Evolutionary conservation across 2,113 vertebrate species (phyloP).

Genomic region (Pimephales promelas): DNA sequence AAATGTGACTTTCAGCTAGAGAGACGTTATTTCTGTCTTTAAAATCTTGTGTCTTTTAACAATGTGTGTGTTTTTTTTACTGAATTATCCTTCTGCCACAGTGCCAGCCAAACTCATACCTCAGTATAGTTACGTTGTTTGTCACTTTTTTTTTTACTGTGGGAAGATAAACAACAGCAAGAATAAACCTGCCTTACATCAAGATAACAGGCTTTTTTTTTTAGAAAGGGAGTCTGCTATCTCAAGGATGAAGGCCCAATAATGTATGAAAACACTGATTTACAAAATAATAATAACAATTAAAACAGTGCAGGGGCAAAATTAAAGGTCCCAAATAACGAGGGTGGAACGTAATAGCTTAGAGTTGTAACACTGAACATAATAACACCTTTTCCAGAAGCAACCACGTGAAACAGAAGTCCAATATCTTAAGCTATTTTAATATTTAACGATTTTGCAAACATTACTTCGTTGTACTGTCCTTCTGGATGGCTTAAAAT

Average conservation of each 20-base stretch:
- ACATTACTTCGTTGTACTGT: not conserved
- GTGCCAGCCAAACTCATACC: slow-evolving; percentile 7
- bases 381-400: not conserved
- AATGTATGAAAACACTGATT: not conserved
- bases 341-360: not conserved
- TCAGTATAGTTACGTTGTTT: not conserved
- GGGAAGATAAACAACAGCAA: slow-evolving; percentile 36
- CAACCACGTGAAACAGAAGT: not conserved
- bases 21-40: not conserved
- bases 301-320: not conserved
- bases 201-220: not conserved
- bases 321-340: not conserved
- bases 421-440: not conserved
- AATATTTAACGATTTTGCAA: too few species aligned
- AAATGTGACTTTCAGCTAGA: not conserved
- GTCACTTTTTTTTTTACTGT: not conserved
- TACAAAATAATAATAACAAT: not conserved
- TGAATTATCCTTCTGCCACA: not conserved
- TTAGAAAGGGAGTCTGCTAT: not conserved
- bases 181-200: slow-evolving; percentile 7
- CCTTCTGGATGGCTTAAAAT: not conserved
- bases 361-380: not conserved
- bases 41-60: not conserved
- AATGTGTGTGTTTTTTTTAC: not conserved
- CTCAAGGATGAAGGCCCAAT: not conserved